Percentiles rank a stretch among this genome's conserved stretches.
Evolutionary conservation across 2,113 vertebrate species (phyloP).

Genomic region (Ahaetulla prasina): DNA sequence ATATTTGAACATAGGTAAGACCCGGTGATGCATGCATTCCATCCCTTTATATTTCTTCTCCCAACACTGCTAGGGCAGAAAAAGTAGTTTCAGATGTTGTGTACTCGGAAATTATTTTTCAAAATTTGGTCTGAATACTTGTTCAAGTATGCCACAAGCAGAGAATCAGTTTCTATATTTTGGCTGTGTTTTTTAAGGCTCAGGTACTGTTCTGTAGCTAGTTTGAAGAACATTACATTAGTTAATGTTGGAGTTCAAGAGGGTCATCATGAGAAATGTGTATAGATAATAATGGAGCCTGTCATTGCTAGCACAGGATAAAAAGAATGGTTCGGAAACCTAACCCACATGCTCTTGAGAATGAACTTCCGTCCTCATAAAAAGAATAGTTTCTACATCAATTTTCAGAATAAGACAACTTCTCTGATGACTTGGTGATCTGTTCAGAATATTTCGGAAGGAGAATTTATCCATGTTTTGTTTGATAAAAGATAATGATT

Average conservation of each 20-base stretch:
- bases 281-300: background rate
- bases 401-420: background rate
- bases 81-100: background rate
- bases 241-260: background rate
- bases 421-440: background rate
- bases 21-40: background rate
- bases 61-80: background rate
- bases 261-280: background rate
- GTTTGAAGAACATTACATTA: background rate
- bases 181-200: background rate
- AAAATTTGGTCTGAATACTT: background rate
- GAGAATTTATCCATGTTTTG: background rate
- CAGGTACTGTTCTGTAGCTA: background rate
- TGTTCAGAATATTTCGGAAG: background rate
- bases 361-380: background rate
- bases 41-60: background rate
- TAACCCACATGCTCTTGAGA: no score
- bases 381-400: background rate
- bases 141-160: background rate
- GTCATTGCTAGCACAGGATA: background rate
- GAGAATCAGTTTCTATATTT: background rate
- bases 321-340: background rate
- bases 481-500: background rate
- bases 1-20: conserved; percentile 84
- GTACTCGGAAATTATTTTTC: background rate